Base-by-base conservation (phyloP, 2,888 invertebrate genomes). In the Cheilosia urbana region DNA sequence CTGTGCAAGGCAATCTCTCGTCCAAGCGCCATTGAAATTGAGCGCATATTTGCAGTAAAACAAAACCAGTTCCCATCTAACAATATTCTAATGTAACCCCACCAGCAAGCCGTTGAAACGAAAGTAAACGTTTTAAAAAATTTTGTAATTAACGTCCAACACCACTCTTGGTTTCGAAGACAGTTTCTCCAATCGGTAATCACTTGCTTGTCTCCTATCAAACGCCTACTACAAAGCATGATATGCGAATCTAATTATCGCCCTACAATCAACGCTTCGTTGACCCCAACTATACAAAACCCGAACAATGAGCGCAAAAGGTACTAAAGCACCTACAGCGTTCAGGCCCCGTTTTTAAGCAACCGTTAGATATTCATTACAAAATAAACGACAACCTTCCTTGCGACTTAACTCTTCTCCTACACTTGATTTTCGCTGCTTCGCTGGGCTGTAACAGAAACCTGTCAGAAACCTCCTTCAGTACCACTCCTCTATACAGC, bases 401-500 rank as follows among this genome's bases (percentile, higher is more conserved):
- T 42, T 27, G 30, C 37, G 37, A 37, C 13, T 13, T 13, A 40
- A 19, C 11, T 24, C 58, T 45, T 49, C 47, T 45, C 42, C 45
- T 40, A 57, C 45, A n/a, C 24, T 40, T 65, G 21, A 49, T 57
- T 13, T 77, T 57, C 37, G 57, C 34, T 73, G 73, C 73, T 72
- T 69, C 66, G 63, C n/a, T 24, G 53, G 75, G 55, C 68, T 57
- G 72, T 63, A 69, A 68, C 45, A 65, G 60, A 77, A 66, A 71
- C 68, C 63, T 63, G 65, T 63, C 45, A 65, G 60, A 77, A 66
- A 71, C 68, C 63, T 27, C 66, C 55, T 55, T 15, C 47, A 40
- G 37, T 21, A 69, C 83, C 83, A 75, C 83, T 79, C 83, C 83
- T 69, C 79, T 69, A 53, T 58, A 47, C 45, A 51, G 45, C 49